Base-by-base conservation (phyloP, 1,140 invertebrate species). In the Drosophila persimilis region DNA sequence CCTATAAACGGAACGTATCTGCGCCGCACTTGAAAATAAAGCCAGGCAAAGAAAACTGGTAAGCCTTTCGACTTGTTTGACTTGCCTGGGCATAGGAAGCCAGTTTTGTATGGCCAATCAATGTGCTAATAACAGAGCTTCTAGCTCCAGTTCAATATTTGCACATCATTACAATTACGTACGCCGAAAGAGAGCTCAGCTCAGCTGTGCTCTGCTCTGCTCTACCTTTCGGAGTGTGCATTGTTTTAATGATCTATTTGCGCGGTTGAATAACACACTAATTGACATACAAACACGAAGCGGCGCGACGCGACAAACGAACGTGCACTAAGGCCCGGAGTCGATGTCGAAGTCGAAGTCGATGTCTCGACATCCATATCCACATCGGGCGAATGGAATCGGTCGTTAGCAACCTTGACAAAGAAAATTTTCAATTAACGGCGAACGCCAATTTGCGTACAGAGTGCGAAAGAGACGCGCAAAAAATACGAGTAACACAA, bases 371-470 rank as follows among this genome's bases (percentile, higher is more conserved):
- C 35, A 39, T 11, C 35, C 35, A 39, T 39, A 11, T 35, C 31
- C 31, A 35, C 31, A 39, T 56, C 51, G 63, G 29, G 50, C 54
- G 52, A 51, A 13, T 56, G 51, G 60, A 20, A 26, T 45, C 60
- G 54, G 43, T 56, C 58, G 53, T 52, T 44, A 24, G 69, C 61
- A 86, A 86, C 81, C 81, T 86, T 86, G 77, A 88, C 77, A 86
- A 74, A 74, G 81, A 86, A 75, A 81, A 81, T 67, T 81, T 60
- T 58, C 73, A 86, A 85, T 85, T 79, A 83, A 75, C 80, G 56
- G 35, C 41, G 61, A 53, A 31, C 44, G 56, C 65, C 63, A 80
- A 81, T 81, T 77, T 77, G 77, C 61, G 59, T 73, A 73, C 41
- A 76, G 39, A 6, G 48, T 41, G 20, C 13, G 31, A 67, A 29